A percentile compares a stretch with the other conserved stretches of the same genome.
phyloP scores from a whole-genome alignment of 2,113 vertebrate genomes.

The Rallus limicola region DNA sequence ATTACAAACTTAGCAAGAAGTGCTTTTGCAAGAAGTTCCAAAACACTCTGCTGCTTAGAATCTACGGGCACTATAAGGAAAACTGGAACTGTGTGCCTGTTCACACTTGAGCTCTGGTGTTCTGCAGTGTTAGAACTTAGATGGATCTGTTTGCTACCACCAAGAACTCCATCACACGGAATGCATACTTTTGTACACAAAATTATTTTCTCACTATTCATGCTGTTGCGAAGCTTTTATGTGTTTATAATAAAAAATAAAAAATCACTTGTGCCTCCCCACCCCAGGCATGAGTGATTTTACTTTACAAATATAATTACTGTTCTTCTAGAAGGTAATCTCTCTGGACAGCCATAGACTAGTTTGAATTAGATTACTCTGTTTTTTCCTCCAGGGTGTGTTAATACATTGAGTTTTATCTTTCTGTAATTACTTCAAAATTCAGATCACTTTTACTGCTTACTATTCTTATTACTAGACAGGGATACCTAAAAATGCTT shows the following conservation, averaged over 20 bases:
- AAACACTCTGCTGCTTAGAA: neutral
- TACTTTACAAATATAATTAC: slow-evolving; percentile 57
- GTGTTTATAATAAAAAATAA: neutral
- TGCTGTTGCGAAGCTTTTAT: neutral
- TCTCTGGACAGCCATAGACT: slow-evolving; percentile 48
- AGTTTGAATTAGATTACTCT: slow-evolving; percentile 44
- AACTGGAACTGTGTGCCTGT: neutral
- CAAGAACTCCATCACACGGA: neutral
- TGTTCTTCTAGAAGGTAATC: slow-evolving; percentile 52
- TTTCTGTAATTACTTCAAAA: slow-evolving; percentile 55
- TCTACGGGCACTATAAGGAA: neutral
- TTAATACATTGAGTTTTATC: slow-evolving; percentile 25
- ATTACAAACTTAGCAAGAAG: neutral
- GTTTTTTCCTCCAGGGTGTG: slow-evolving; percentile 20
- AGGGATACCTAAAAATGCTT: neutral
- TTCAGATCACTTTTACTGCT: neutral
- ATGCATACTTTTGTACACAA: neutral
- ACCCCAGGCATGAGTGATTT: slow-evolving; percentile 24
- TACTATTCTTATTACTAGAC: neutral
- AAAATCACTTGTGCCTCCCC: neutral
- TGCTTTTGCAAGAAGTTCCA: neutral
- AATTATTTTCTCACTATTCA: neutral
- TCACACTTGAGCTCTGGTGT: neutral
- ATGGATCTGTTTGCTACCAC: neutral
- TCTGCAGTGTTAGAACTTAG: neutral